Evolutionary conservation across 2,888 invertebrate species (phyloP), one percentile per base, ranked within the genome.

Genomic region (Omphaloscelis lunosa): DNA sequence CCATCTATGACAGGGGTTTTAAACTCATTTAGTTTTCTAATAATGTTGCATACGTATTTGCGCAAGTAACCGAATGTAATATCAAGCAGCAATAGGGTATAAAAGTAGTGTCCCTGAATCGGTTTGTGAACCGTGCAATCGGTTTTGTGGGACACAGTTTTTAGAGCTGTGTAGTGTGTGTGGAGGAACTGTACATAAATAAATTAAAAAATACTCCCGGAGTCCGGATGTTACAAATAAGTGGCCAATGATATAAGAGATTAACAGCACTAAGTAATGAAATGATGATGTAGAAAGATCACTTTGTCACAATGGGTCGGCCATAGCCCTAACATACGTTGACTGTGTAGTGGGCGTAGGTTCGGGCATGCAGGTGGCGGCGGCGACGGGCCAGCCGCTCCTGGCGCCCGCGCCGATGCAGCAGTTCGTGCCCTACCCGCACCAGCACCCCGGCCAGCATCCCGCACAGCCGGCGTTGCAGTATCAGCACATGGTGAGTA

Each of bases 331-430:
- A 77, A 77, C 69, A 6, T 20, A 2, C n/a, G 63, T 74, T 82
- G 74, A 81, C 7, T 80, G 71, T 73, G 9, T 90, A 93, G 93
- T 94, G 86, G 93, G 93, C 84, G 93, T 93, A 82, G 93, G 92
- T 7, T 91, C 95, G 91, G 97, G 98, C 91, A 98, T 99, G 97
- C 98, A 98, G 92, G 98, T 98, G 82, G 98, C 98, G 41, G 98
- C 98, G 76, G 98, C 98, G 81, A 98, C 98, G 59, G 99, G 99
- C 0, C 99, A 98, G 93, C 99, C 99, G 8, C 96, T 99, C 78
- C 86, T 99, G 89, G 98, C 99, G 61, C 98, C 98, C 39, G 98
- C 98, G 34, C 98, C 98, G 20, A 96, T 98, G 92, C 98, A 97
- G 91, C 98, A 97, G 87, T 97, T 97, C 93, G 96, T 97, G 92